Conservation (phyloP, 2,888 invertebrate species). For the Macroteleia sp. region DNA sequence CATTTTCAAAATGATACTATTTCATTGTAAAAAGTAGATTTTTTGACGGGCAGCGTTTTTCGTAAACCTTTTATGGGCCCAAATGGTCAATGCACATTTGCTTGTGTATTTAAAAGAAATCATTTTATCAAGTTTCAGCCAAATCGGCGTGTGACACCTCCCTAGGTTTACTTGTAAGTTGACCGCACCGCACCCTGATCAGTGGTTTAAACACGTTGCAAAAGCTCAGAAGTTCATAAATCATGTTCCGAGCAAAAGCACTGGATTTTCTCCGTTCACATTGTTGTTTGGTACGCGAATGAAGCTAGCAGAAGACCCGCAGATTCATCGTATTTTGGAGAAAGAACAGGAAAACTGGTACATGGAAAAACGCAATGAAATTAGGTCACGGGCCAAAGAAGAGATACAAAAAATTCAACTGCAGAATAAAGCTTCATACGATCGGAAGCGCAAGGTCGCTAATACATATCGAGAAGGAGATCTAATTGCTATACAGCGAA, state of each 20-base stretch:
- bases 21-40: too few relatives aligned
- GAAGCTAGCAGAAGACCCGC: background rate
- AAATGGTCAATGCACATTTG: too few relatives aligned
- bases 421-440: background rate
- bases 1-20: too few relatives aligned
- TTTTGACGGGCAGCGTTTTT: too few relatives aligned
- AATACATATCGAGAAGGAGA: background rate
- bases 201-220: background rate
- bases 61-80: too few relatives aligned
- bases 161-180: too few relatives aligned
- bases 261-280: conserved; percentile 1
- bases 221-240: conserved; percentile 5
- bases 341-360: background rate
- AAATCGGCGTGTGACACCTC: too few relatives aligned
- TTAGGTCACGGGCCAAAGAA: background rate
- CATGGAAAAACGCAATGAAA: background rate
- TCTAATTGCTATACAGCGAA: conserved; percentile 4
- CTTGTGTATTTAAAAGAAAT: too few relatives aligned
- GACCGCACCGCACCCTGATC: conserved; percentile 1
- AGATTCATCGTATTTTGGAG: background rate
- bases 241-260: background rate
- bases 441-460: background rate
- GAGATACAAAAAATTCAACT: background rate
- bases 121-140: too few relatives aligned
- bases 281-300: conserved; percentile 9